Percentiles rank a stretch among this genome's conserved stretches.
phyloP scores from a whole-genome alignment of 2,113 vertebrate genomes.

The Argyrosomus japonicus region DNA sequence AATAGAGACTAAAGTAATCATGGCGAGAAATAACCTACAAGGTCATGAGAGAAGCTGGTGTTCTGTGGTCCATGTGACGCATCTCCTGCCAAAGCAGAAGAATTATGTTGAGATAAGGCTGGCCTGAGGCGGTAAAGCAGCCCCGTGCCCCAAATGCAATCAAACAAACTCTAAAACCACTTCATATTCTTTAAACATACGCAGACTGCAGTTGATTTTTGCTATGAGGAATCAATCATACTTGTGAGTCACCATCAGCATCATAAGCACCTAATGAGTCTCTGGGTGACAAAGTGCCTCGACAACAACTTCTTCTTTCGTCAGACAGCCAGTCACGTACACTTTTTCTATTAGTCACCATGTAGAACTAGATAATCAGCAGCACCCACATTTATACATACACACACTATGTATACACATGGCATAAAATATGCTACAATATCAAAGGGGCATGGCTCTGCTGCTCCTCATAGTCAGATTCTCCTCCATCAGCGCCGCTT shows the following conservation, averaged over 20 bases:
- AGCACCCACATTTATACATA: neutral
- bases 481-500: constrained; percentile 7
- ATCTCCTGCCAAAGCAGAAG: constrained; percentile 49
- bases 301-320: constrained; percentile 64
- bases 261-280: constrained; percentile 64
- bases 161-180: constrained; percentile 41
- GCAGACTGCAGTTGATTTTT: constrained; percentile 46
- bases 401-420: neutral
- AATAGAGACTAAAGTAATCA: constrained; percentile 6
- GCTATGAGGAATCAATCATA: constrained; percentile 54
- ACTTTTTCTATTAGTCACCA: constrained; percentile 62
- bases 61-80: constrained; percentile 11
- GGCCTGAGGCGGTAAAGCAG: constrained; percentile 7
- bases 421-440: neutral
- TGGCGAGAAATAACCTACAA: constrained; percentile 4
- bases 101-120: constrained; percentile 47
- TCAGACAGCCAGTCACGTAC: constrained; percentile 47
- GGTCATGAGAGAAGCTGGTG: constrained; percentile 35
- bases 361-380: constrained; percentile 49
- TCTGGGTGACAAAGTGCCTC: constrained; percentile 44
- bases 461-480: constrained; percentile 21
- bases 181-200: constrained; percentile 51
- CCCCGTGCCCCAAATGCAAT: constrained; percentile 28
- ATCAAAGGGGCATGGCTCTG: neutral
- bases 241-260: constrained; percentile 57